phyloP scores from a whole-genome alignment of 2,888 invertebrate genomes.

The Sarcophaga rosellei region DNA sequence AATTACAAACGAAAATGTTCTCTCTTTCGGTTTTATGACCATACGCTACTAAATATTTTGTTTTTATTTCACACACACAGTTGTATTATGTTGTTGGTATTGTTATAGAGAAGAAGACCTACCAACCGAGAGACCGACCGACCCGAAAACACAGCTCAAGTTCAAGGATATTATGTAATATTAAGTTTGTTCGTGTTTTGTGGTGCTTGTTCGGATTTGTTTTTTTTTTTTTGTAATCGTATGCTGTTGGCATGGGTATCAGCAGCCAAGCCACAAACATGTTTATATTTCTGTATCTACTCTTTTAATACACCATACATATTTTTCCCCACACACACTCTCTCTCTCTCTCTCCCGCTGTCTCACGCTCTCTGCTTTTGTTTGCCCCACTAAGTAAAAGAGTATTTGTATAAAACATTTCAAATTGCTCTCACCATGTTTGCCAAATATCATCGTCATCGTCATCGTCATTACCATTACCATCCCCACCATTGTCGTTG shows the following conservation, averaged over 20 bases:
- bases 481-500: background rate
- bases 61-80: background rate
- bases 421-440: conserved; percentile 33
- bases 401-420: background rate
- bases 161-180: conserved; percentile 81
- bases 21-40: background rate
- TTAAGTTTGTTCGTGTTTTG: conserved; percentile 5
- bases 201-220: background rate
- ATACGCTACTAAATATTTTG: no score
- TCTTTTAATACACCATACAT: background rate
- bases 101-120: conserved; percentile 62
- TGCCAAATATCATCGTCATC: background rate
- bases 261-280: conserved; percentile 32
- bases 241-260: conserved; percentile 25
- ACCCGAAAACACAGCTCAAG: conserved; percentile 78
- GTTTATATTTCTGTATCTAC: conserved; percentile 21
- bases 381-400: background rate
- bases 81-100: conserved; percentile 33
- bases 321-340: background rate
- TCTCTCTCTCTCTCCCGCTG: background rate
- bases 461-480: background rate
- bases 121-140: conserved; percentile 72
- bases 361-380: background rate
- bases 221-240: conserved; percentile 16
- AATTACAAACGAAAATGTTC: background rate